These are phyloP conservation scores for Microcaecilia unicolor DNA, from an alignment of 2,797 vertebrate genomes.

Conservation along the genomic window DNA sequence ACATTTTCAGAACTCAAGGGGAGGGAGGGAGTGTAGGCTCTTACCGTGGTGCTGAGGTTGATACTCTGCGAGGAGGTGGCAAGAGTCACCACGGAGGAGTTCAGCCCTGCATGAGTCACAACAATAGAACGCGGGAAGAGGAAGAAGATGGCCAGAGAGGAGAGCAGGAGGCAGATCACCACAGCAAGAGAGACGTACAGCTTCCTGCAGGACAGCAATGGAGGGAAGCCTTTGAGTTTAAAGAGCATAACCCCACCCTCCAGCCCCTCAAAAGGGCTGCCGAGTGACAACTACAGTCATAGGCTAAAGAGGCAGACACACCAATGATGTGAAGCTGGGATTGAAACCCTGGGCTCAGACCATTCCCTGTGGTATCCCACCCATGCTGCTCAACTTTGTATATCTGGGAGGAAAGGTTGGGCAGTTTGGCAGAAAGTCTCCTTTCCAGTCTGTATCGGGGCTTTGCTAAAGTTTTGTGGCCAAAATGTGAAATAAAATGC, in stretches of 20 bases:
- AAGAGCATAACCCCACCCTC: not conserved
- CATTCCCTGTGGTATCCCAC: not conserved
- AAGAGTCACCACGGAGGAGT: constrained; percentile 58
- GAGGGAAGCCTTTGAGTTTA: no score
- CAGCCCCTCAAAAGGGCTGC: no score
- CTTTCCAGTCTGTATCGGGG: no score
- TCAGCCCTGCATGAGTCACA: constrained; percentile 58
- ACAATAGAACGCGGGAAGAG: constrained; percentile 72
- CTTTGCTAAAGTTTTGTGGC: no score
- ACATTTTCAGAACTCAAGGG: not conserved
- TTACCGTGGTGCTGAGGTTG: constrained; percentile 64
- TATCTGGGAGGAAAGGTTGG: no score
- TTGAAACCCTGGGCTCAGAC: not conserved
- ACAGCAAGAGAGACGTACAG: constrained; percentile 68
- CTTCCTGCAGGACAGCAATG: constrained; percentile 68
- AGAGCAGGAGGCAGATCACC: constrained; percentile 53
- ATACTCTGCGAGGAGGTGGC: constrained; percentile 9
- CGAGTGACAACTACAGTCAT: not conserved
- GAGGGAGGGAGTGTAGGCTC: not conserved
- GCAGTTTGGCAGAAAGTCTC: no score
- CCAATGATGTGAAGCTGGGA: not conserved
- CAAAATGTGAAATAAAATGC: no score
- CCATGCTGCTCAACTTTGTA: not conserved
- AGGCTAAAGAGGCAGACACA: not conserved
- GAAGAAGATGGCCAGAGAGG: constrained; percentile 68